Evolutionary conservation across 2,888 invertebrate genomes (phyloP).

Genomic region (Heliconius ethilla): DNA sequence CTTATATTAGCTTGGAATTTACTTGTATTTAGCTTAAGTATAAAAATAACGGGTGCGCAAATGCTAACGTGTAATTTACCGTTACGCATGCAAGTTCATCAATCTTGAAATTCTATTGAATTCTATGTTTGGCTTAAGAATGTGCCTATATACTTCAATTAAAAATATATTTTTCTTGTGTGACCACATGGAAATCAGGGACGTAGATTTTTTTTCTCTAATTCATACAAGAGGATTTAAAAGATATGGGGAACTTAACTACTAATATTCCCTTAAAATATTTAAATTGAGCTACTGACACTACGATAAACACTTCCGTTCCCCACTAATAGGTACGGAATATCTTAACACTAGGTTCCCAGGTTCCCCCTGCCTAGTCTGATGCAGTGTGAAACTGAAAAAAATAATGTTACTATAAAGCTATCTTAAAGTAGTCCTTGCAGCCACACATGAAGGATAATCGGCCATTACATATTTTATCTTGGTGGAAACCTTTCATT

Average conservation of each 20-base stretch:
- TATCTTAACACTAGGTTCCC: too few relatives aligned
- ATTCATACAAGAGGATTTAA: too few relatives aligned
- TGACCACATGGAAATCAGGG: not conserved
- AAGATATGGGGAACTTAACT: not conserved
- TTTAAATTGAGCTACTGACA: not conserved
- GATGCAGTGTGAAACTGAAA: too few relatives aligned
- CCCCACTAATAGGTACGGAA: too few relatives aligned
- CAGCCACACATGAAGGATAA: not conserved
- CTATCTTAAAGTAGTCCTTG: not conserved
- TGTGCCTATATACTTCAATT: not conserved
- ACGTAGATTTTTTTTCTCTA: not conserved
- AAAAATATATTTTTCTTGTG: not conserved
- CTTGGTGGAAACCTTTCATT: slow-evolving; percentile 5
- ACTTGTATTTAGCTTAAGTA: not conserved
- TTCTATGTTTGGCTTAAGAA: not conserved
- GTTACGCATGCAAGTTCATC: slow-evolving; percentile 36
- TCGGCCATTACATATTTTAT: not conserved
- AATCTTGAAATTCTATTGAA: slow-evolving; percentile 16
- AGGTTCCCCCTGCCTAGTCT: too few relatives aligned
- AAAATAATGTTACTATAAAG: not conserved
- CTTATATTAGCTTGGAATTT: not conserved
- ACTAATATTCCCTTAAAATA: not conserved
- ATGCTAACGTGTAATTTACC: slow-evolving; percentile 30
- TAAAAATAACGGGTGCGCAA: slow-evolving; percentile 3
- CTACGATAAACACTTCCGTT: too few relatives aligned